Conservation (phyloP, 2,113 vertebrate species). For the Cyprinodon tularosa region DNA sequence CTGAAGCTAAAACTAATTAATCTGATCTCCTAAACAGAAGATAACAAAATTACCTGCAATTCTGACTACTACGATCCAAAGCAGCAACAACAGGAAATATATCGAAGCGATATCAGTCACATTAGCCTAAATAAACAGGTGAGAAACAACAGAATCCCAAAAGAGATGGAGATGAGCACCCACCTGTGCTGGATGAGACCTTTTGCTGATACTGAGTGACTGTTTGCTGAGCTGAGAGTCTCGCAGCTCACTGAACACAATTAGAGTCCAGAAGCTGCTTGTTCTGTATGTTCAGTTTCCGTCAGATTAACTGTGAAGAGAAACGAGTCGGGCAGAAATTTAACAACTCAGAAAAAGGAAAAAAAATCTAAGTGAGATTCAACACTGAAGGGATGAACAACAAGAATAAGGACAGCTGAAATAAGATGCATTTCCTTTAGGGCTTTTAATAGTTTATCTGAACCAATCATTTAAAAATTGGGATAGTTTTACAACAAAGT, state of each 20-base stretch:
- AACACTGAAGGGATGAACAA: not conserved
- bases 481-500: too few species aligned
- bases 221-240: slow-evolving; percentile 62
- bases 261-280: slow-evolving; percentile 43
- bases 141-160: slow-evolving; percentile 14
- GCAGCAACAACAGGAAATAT: not conserved
- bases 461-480: too few species aligned
- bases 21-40: not conserved
- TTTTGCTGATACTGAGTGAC: slow-evolving; percentile 49
- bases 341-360: slow-evolving; percentile 26
- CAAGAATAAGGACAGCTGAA: not conserved
- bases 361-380: slow-evolving; percentile 13
- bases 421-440: too few species aligned
- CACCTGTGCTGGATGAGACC: slow-evolving; percentile 28
- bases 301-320: slow-evolving; percentile 40
- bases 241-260: slow-evolving; percentile 63
- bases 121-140: not conserved
- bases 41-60: not conserved
- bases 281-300: slow-evolving; percentile 37
- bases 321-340: slow-evolving; percentile 34
- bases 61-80: not conserved
- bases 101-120: not conserved
- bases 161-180: slow-evolving; percentile 33
- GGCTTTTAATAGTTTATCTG: too few species aligned
- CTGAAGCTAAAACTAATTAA: not conserved